Percentiles rank a stretch among this genome's conserved stretches.
Conservation (phyloP, 2,113 vertebrate species). For the Sterna hirundo region DNA sequence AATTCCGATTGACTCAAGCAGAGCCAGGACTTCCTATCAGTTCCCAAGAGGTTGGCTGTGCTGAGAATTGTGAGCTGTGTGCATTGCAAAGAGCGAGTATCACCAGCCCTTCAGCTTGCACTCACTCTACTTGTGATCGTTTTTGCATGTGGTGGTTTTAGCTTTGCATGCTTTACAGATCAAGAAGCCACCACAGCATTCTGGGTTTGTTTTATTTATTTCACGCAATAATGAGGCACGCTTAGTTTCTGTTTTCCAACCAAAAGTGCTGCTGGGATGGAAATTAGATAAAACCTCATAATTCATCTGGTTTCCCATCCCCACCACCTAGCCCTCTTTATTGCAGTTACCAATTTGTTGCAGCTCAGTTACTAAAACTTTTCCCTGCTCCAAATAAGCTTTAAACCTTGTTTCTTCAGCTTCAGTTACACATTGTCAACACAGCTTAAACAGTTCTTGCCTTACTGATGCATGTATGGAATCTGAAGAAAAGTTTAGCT, state of each 20-base stretch:
- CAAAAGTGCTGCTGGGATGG: background rate
- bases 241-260: slow-evolving; percentile 41
- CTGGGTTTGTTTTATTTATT: slow-evolving; percentile 56
- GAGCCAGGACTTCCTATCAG: slow-evolving; percentile 47
- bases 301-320: background rate
- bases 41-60: slow-evolving; percentile 25
- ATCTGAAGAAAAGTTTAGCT: background rate
- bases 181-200: slow-evolving; percentile 27
- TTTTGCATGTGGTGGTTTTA: slow-evolving; percentile 45
- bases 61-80: background rate
- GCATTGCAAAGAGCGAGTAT: background rate
- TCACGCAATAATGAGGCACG: background rate
- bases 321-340: background rate
- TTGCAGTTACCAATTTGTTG: background rate
- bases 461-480: background rate
- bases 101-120: slow-evolving; percentile 1
- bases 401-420: background rate
- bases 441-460: background rate
- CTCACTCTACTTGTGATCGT: background rate
- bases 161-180: slow-evolving; percentile 8
- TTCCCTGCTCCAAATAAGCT: background rate
- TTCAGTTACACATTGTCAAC: background rate
- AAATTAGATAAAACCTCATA: slow-evolving; percentile 10
- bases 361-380: background rate
- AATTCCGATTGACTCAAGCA: slow-evolving; percentile 51